Evolutionary conservation across 2,797 vertebrate species (phyloP).

Genomic region (Pangasius larnaudii): DNA sequence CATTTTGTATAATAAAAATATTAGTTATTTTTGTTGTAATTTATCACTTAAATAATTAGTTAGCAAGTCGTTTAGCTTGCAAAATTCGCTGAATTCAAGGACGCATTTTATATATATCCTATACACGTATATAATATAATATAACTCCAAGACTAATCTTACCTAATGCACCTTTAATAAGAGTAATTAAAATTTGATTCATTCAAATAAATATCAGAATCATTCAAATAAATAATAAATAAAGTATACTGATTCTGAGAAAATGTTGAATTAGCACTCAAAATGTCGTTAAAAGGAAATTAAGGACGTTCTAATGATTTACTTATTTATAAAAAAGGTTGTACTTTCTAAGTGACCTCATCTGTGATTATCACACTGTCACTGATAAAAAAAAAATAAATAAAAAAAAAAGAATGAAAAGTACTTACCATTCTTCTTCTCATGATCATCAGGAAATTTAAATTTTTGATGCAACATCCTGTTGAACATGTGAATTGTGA

Average conservation of each 20-base stretch:
- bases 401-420: neutral
- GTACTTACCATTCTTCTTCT: neutral
- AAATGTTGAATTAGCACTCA: no score
- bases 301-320: no score
- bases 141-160: no score
- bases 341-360: neutral
- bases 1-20: neutral
- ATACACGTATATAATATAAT: no score
- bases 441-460: neutral
- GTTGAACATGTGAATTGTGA: neutral
- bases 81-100: no score
- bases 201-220: no score
- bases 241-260: neutral
- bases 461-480: neutral
- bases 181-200: no score
- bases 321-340: no score
- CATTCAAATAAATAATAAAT: no score
- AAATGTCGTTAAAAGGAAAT: no score
- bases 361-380: neutral
- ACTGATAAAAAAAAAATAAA: neutral
- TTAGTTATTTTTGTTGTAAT: neutral
- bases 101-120: no score
- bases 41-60: neutral
- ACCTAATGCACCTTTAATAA: no score
- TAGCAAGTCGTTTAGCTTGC: neutral